Base-by-base conservation (phyloP, 2,113 vertebrate species). In the Myotis brandtii region DNA sequence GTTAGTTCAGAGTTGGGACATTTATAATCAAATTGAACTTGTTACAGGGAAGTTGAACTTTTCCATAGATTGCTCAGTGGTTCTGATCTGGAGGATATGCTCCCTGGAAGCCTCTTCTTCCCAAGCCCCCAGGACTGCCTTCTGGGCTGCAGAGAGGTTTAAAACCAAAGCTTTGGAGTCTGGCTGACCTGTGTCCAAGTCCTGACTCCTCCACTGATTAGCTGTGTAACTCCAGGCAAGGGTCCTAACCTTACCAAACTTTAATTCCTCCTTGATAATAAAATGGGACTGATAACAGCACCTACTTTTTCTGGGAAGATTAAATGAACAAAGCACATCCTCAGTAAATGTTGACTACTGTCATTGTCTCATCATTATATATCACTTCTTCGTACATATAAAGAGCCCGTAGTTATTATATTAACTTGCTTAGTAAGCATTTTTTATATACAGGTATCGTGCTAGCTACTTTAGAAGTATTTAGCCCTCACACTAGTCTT, bases 381-480 rank as follows among this genome's bases (percentile, higher is more conserved):
- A 52, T 79, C 48, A 89, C 52, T 76, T 80, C 16, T 86, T 89
- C 75, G 69, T 92, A 32, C 25, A 8, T 30, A 64, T 72, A 30
- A 86, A 89, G 80, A 86, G n/a, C 37, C 21, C 6, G 3, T 84
- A 30, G 32, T 75, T 92, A 43, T 64, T 82, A 27, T 69, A 46
- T 30, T 83, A 54, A 46, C 50, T 95, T 93, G 70, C 59, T 93
- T 83, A 77, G 73, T 84, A 89, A 83, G 43, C 82, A 66, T 64
- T 95, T 90, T 34, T 86, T 86, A n/a, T 80, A 20, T 93, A 70
- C 1, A 50, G n/a, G 20, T 92, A 20, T 76, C 52, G 48, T 25
- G 25, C 84, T 97, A 82, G 94, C 67, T 73, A 59, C 30, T 82
- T 91, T 30, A 59, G 14, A 66, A 76, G 11, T 86, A 37, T 40